Conservation (phyloP, 1,140 invertebrate genomes). For the Drosophila tani region DNA sequence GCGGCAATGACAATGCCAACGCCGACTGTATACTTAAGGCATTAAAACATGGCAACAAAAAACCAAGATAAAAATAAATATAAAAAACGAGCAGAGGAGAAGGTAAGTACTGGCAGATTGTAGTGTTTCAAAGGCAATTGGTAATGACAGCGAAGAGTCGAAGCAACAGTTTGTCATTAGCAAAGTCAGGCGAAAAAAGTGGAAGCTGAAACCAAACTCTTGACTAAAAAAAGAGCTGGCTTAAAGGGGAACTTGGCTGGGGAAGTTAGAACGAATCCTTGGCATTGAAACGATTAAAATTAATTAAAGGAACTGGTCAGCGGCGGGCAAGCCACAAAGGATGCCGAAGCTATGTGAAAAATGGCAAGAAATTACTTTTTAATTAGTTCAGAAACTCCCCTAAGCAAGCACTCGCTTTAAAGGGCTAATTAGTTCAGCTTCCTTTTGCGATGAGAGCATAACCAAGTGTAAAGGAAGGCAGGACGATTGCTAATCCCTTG, state of each 20-base stretch:
- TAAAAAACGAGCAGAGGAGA: conserved; percentile 3
- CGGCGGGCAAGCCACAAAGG: conserved; percentile 14
- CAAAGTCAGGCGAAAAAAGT: not conserved
- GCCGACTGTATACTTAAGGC: conserved; percentile 68
- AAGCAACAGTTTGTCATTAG: conserved; percentile 44
- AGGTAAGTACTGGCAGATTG: conserved; percentile 33
- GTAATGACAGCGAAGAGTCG: conserved; percentile 32
- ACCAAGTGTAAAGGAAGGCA: conserved; percentile 12
- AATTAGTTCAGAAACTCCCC: conserved; percentile 59
- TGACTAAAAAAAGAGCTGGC: not conserved
- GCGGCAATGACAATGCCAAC: conserved; percentile 72
- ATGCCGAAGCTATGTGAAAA: conserved; percentile 36
- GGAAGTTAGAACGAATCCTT: conserved; percentile 49
- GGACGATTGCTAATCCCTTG: not conserved
- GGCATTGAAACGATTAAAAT: conserved; percentile 51
- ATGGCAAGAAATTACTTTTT: conserved; percentile 62
- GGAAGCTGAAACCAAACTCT: conserved; percentile 12
- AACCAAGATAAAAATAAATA: conserved; percentile 21
- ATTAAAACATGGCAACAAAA: conserved; percentile 64
- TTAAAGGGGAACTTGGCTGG: conserved; percentile 2
- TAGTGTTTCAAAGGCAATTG: conserved; percentile 41
- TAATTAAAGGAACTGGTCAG: conserved; percentile 56
- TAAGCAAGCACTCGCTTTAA: conserved; percentile 11
- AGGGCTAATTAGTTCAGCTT: conserved; percentile 37
- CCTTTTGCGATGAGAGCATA: conserved; percentile 12